Evolutionary conservation across 2,113 vertebrate genomes (phyloP), one percentile per base, ranked within the genome.

Genomic region (Campylorhamphus procurvoides): DNA sequence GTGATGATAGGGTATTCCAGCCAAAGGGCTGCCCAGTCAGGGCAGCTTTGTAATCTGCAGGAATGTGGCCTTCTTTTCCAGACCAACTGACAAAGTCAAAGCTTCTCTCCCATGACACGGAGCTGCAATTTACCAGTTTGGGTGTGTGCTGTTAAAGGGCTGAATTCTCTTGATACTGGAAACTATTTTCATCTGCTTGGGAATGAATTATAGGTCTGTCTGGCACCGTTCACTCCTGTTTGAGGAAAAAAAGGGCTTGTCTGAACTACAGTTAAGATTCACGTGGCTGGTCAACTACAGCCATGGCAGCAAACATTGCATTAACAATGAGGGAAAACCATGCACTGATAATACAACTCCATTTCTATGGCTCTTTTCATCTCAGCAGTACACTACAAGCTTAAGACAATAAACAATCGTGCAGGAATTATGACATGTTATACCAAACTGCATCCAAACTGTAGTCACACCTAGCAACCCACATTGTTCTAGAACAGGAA

Each of bases 201-300:
- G 88, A 97, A 96, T 72, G 90, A 97, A 97, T 94, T 97, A 95
- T 81, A 95, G 90, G 90, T 93, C 92, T 94, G 90, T 20, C 90
- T 90, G 90, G 47, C 90, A 86, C 85, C 8, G 0, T 83, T 68
- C 46, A 12, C 85, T 96, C 93, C 92, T 89, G 76, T 75, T 96
- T 93, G 74, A 88, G 77, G 15, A 75, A 93, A 85, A 89, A 88
- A 83, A 44, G 64, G 64, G 83, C 92, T 91, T 91, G 94, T 84
- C 67, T 87, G 87, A 74, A 68, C 90, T 95, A 33, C 10, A 90
- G 71, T 85, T 94, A 83, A 89, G 50, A 85, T 74, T 94, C 82
- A 91, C 47, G 18, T 67, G 67, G 79, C 47, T 77, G 35, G 68
- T 96, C 62, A 94, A 49, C 68, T 90, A 31, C 42, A 88, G 67